These are phyloP conservation scores for Fissipunctia ypsillon DNA, from an alignment of 2,888 invertebrate species.

Conservation along the genomic window DNA sequence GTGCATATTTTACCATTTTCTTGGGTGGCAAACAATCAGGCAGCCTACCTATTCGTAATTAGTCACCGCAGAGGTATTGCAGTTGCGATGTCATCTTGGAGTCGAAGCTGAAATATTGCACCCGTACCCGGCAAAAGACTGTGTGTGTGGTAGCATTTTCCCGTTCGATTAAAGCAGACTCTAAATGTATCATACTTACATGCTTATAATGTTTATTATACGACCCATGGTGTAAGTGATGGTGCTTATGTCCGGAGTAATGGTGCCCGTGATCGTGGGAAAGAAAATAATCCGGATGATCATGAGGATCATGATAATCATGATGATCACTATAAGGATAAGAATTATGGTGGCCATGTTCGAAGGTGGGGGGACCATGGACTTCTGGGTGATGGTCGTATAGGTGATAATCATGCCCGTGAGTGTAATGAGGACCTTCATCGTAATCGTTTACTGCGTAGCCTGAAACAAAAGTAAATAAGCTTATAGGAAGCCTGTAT, in stretches of 20 bases:
- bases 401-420: slow-evolving; percentile 78
- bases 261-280: slow-evolving; percentile 59
- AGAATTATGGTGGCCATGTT: slow-evolving; percentile 49
- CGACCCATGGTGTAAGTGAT: slow-evolving; percentile 70
- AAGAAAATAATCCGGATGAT: slow-evolving; percentile 54
- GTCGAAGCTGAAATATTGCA: not conserved
- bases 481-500: not conserved
- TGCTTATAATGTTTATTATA: slow-evolving; percentile 81
- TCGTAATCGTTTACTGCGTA: slow-evolving; percentile 82
- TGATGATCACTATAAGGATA: slow-evolving; percentile 27
- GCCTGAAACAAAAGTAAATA: slow-evolving; percentile 68
- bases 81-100: not conserved
- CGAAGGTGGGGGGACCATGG: slow-evolving; percentile 60
- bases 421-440: slow-evolving; percentile 76
- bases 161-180: too few species aligned
- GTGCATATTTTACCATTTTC: too few species aligned
- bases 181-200: slow-evolving; percentile 72
- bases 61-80: not conserved
- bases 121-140: too few species aligned
- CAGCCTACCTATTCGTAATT: too few species aligned
- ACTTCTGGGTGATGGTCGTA: slow-evolving; percentile 71
- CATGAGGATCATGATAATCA: slow-evolving; percentile 71
- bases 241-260: slow-evolving; percentile 67
- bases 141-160: too few species aligned
- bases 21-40: too few species aligned